Base-by-base conservation (phyloP, 1,140 invertebrate species). In the Nephotettix cincticeps region DNA sequence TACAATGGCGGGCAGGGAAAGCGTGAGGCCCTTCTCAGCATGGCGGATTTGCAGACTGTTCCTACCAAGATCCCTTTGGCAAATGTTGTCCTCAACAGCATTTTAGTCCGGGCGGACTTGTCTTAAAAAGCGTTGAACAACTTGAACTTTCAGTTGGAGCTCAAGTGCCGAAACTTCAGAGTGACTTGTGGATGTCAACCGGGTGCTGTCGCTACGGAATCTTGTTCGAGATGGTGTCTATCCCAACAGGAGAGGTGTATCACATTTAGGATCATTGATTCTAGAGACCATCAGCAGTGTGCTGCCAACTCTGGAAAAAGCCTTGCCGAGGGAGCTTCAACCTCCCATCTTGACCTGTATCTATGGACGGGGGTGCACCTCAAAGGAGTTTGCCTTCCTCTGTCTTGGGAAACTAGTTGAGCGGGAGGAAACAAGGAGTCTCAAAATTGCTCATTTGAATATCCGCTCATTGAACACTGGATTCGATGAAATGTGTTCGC, bases 361-460 rank as follows among this genome's bases (percentile, higher is more conserved):
- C n/a, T n/a, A n/a, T n/a, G n/a, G n/a, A n/a, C n/a, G n/a, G n/a
- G n/a, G n/a, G n/a, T n/a, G n/a, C n/a, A n/a, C n/a, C n/a, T n/a
- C n/a, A n/a, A n/a, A 9, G n/a, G 40, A 9, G 9, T 43, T 43
- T 9, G 9, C 32, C 93, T 93, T 95, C 95, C 80, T 93, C 93
- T 1, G 94, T 93, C 19, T 23, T n/a, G 47, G 47, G 47, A 51
- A 51, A 51, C 47, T 4, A 23, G n/a, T 4, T 19, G 47, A 36
- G 6, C n/a, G 9, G 9, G 40, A 43, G 40, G 40, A n/a, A 43
- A n/a, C n/a, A n/a, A 51, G 47, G 6, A 19, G 19, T n/a, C 47
- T 51, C 3, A 4, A n/a, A 11, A 19, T 51, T 6, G 47, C 47
- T 51, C 47, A 51, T 51, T n/a, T 51, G 6, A 51, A 51, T 51